A percentile compares a stretch with the other conserved stretches of the same genome.
Evolutionary conservation across 2,888 invertebrate species (phyloP).

Genomic region (Imbricaverruca yamaguchii): DNA sequence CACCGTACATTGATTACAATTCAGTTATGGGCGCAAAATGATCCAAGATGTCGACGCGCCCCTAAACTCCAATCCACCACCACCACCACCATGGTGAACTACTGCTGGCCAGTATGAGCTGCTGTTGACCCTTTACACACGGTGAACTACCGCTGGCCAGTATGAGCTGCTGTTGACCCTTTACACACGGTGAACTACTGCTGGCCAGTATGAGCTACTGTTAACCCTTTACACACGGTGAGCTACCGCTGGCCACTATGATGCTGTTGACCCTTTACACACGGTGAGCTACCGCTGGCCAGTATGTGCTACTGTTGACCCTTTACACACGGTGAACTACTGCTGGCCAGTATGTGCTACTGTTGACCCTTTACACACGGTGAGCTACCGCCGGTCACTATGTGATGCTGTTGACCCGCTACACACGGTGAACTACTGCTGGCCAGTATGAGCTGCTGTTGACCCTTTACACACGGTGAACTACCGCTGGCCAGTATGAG

Average conservation of each 20-base stretch:
- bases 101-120: not conserved
- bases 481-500: too few species aligned
- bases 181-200: not conserved
- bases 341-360: too few species aligned
- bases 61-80: too few species aligned
- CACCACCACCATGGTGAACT: not conserved
- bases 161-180: too few species aligned
- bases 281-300: not conserved
- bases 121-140: not conserved
- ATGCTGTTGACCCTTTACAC: too few species aligned
- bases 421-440: not conserved
- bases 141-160: not conserved
- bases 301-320: too few species aligned
- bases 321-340: constrained; percentile 3
- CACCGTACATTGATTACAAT: too few species aligned
- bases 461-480: constrained; percentile 10
- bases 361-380: constrained; percentile 15
- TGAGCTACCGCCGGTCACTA: not conserved
- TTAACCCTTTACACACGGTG: constrained; percentile 16
- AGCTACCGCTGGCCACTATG: not conserved
- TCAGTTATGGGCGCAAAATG: too few species aligned
- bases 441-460: too few species aligned
- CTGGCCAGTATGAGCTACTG: too few species aligned
- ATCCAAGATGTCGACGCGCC: too few species aligned
- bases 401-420: too few species aligned